Percentiles rank a stretch among this genome's conserved stretches.
phyloP scores from a whole-genome alignment of 2,888 invertebrate species.

The Callyntrura guangdongensis region DNA sequence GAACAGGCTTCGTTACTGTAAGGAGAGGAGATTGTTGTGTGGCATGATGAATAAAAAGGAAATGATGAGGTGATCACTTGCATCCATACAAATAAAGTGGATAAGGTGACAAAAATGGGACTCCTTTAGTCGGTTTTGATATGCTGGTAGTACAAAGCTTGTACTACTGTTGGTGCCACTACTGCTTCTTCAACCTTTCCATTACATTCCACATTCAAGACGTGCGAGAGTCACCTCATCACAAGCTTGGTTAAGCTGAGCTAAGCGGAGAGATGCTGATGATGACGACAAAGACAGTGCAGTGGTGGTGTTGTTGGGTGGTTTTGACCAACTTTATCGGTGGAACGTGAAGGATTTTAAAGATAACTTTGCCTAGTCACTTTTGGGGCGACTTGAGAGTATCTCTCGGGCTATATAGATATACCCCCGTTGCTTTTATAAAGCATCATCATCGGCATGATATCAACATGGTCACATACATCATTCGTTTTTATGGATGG shows the following conservation, averaged over 20 bases:
- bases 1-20: background rate
- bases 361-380: background rate
- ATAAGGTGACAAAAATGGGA: conserved; percentile 45
- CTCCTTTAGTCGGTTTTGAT: too few species aligned
- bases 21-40: background rate
- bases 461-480: background rate
- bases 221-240: conserved; percentile 41
- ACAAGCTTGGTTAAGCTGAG: conserved; percentile 49
- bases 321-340: conserved; percentile 20
- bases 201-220: conserved; percentile 43
- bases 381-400: conserved; percentile 18
- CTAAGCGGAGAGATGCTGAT: too few species aligned
- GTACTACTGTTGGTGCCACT: background rate
- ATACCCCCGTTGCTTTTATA: too few species aligned
- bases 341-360: conserved; percentile 46
- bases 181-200: background rate
- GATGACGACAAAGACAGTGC: background rate
- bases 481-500: background rate
- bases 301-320: conserved; percentile 1
- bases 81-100: conserved; percentile 58
- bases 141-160: too few species aligned
- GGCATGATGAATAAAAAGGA: conserved; percentile 53
- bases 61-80: conserved; percentile 58
- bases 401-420: too few species aligned
- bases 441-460: background rate